These are phyloP conservation scores for Falco cherrug DNA, from an alignment of 2,797 vertebrate species.

Conservation along the genomic window DNA sequence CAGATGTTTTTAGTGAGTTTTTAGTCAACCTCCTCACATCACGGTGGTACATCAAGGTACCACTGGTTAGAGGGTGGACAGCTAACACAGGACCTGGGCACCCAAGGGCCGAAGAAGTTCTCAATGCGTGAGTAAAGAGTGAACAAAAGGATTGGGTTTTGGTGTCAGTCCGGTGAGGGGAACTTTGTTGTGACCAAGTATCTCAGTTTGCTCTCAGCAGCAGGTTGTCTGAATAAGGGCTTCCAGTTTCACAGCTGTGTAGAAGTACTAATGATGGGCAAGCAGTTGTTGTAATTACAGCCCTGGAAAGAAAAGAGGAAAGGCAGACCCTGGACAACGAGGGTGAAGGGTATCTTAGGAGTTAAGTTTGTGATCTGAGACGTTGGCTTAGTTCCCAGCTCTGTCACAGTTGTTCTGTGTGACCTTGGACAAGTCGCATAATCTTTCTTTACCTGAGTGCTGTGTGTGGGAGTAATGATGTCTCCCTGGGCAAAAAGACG, in stretches of 20 bases:
- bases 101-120: neutral
- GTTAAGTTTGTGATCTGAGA: neutral
- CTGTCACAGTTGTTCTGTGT: neutral
- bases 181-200: neutral
- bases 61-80: too few species aligned
- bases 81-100: neutral
- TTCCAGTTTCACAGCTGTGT: neutral
- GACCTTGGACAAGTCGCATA: neutral
- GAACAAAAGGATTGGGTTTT: neutral
- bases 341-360: neutral
- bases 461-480: neutral
- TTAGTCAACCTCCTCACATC: fast-evolving
- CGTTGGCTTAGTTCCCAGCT: neutral
- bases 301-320: neutral
- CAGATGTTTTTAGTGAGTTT: neutral
- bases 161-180: fast-evolving
- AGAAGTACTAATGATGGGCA: neutral
- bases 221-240: too few species aligned
- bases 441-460: conserved; percentile 10
- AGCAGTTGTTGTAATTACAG: neutral
- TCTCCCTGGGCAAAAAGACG: neutral
- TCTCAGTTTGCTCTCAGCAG: neutral
- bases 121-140: fast-evolving
- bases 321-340: neutral
- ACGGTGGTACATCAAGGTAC: too few species aligned